Conservation (phyloP, 2,113 vertebrate genomes). For the Cheilinus undulatus region DNA sequence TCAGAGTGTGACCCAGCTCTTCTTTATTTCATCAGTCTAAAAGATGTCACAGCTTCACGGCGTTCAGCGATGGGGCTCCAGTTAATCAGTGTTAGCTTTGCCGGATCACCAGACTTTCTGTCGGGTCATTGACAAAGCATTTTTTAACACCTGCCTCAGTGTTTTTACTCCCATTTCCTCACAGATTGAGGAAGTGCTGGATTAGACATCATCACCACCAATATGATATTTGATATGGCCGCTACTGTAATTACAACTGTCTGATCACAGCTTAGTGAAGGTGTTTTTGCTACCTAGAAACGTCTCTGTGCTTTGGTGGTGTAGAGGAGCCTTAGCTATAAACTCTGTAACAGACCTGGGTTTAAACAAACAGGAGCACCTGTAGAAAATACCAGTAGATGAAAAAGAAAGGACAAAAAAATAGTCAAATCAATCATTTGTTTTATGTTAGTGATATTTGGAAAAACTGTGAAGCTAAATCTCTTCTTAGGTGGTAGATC, state of each 20-base stretch:
- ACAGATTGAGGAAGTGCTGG: neutral
- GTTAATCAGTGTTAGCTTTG: constrained; percentile 12
- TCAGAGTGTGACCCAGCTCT: constrained; percentile 7
- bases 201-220: constrained; percentile 16
- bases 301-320: constrained; percentile 59
- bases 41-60: constrained; percentile 16
- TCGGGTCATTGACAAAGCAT: constrained; percentile 1
- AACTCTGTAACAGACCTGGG: constrained; percentile 59
- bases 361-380: constrained; percentile 31
- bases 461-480: too few species aligned
- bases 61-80: neutral
- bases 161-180: neutral
- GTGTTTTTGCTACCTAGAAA: constrained; percentile 62
- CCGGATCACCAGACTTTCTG: constrained; percentile 25
- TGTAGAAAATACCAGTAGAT: neutral
- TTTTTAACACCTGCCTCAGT: constrained; percentile 1
- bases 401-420: too few species aligned
- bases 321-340: constrained; percentile 43
- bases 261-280: constrained; percentile 45
- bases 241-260: constrained; percentile 47
- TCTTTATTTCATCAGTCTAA: constrained; percentile 13
- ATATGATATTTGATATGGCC: neutral
- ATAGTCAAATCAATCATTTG: too few species aligned
- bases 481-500: too few species aligned
- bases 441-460: too few species aligned